Evolutionary conservation across 2,888 invertebrate species (phyloP), one percentile per base, ranked within the genome.

Genomic region (Apotomis capreana): DNA sequence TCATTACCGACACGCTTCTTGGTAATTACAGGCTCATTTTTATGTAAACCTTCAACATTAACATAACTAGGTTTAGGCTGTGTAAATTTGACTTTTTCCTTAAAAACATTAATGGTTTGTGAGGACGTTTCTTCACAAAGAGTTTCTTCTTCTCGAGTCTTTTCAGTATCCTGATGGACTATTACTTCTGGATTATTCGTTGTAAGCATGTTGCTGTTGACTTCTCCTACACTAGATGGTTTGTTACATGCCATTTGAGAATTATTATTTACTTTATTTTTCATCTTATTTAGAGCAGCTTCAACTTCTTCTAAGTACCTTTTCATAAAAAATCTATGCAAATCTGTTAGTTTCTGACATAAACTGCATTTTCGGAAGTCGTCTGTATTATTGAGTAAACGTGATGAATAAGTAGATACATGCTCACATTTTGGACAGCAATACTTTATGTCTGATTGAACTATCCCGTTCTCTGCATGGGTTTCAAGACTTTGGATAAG

Each of bases 341-440:
- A n/a, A 9, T 46, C 46, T 46, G 54, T 46, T 40, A 65, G 26
- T 6, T 13, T 40, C 26, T 26, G n/a, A 55, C 55, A 65, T n/a
- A 65, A 46, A 3, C 1, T 26, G 13, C 65, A 65, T 10, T 55
- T 26, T 65, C 44, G 12, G 5, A 12, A n/a, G n/a, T 9, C n/a
- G 0, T 65, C 46, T 26, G 12, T 5, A 54, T 40, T 44, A 37
- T 46, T 15, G 3, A 36, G 46, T 8, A 57, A 46, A 36, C n/a
- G 12, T 36, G 65, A 46, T 4, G 65, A 65, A 36, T 36, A 65
- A 57, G 55, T 46, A 36, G 55, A 65, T 15, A 57, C 46, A 9
- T 15, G 26, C 4, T 36, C 46, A 57, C 65, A 65, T 36, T 46
- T 10, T 46, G 65, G 65, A 54, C 65, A 65, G 36, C 26, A n/a